Percentiles rank a stretch among this genome's conserved stretches.
These are phyloP conservation scores for Tetrao urogallus DNA, from an alignment of 2,113 vertebrate genomes.

Conservation along the genomic window DNA sequence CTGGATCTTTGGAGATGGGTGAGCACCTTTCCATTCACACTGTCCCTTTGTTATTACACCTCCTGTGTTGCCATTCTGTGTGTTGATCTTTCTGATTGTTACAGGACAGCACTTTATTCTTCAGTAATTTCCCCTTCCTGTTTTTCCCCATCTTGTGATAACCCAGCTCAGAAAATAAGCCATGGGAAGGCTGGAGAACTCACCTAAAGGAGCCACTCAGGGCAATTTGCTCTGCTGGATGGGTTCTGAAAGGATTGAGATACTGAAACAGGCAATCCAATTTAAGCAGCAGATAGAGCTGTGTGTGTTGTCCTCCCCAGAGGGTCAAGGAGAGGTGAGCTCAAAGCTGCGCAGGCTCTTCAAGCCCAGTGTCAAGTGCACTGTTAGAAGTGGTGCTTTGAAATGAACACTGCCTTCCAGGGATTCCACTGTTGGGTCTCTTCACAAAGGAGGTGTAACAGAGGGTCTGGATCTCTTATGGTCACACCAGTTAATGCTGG, in stretches of 20 bases:
- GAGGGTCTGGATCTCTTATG: neutral
- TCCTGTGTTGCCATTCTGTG: too few species aligned
- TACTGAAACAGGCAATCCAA: neutral
- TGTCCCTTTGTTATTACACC: too few species aligned
- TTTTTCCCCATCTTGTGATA: neutral
- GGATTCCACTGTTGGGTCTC: neutral
- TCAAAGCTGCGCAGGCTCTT: neutral
- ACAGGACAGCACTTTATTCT: neutral
- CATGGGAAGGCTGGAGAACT: neutral
- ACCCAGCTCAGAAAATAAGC: neutral
- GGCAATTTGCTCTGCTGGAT: neutral
- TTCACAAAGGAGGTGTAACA: neutral
- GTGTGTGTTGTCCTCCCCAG: neutral
- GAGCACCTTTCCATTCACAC: too few species aligned
- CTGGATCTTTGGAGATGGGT: too few species aligned
- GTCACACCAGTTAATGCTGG: neutral
- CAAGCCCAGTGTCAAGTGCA: neutral
- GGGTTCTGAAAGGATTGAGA: neutral
- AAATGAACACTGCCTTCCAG: neutral
- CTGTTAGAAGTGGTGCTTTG: neutral
- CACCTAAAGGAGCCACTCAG: neutral
- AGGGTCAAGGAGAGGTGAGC: slow-evolving; percentile 44
- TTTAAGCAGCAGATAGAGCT: neutral
- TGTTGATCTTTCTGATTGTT: too few species aligned
- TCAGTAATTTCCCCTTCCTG: neutral